Evolutionary conservation across 2,888 invertebrate genomes (phyloP).

Genomic region (Syritta pipiens): DNA sequence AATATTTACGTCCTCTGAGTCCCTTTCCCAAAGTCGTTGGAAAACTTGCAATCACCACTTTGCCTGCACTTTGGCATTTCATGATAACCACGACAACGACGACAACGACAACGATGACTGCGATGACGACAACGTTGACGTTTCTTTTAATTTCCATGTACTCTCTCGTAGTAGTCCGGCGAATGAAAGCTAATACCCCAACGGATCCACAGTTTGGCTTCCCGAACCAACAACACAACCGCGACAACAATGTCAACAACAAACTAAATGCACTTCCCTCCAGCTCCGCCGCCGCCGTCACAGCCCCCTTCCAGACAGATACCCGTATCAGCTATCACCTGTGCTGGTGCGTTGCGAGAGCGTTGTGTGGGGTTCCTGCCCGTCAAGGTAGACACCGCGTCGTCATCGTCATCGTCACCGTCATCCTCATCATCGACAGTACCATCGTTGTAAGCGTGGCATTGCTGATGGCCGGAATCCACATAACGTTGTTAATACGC

Average conservation of each 20-base stretch:
- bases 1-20: too few relatives aligned
- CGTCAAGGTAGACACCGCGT: slow-evolving; percentile 63
- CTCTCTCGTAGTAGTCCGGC: too few relatives aligned
- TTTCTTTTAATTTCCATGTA: slow-evolving; percentile 25
- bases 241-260: slow-evolving; percentile 59
- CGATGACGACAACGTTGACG: slow-evolving; percentile 21
- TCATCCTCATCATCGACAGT: slow-evolving; percentile 38
- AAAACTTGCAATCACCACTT: slow-evolving; percentile 29
- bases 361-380: slow-evolving; percentile 41
- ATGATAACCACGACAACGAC: slow-evolving; percentile 23
- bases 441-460: not conserved
- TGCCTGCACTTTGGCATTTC: slow-evolving; percentile 29
- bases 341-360: slow-evolving; percentile 11
- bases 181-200: slow-evolving; percentile 62
- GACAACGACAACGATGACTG: too few relatives aligned
- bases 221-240: slow-evolving; percentile 62
- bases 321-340: slow-evolving; percentile 57
- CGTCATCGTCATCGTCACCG: slow-evolving; percentile 43
- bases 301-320: slow-evolving; percentile 13
- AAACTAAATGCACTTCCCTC: slow-evolving; percentile 41
- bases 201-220: slow-evolving; percentile 65
- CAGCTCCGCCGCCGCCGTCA: slow-evolving; percentile 9
- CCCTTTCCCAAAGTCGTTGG: not conserved
- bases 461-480: slow-evolving; percentile 16
- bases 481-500: slow-evolving; percentile 39